Base-by-base conservation (phyloP, 2,888 invertebrate species). In the Lepidocyrtinus sp. region DNA sequence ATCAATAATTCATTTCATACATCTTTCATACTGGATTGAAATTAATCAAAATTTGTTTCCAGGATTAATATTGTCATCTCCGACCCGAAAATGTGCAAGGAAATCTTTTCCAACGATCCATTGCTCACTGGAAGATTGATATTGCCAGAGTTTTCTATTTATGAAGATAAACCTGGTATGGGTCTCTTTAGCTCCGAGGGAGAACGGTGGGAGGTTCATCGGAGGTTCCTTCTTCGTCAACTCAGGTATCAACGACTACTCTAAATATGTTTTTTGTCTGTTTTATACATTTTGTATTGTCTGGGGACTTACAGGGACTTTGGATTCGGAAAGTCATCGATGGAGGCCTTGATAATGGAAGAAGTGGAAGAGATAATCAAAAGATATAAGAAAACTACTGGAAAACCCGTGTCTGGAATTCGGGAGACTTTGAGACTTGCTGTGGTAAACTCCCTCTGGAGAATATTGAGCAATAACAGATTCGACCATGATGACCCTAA, bases 401-500 rank as follows among this genome's bases (percentile, higher is more conserved):
- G 77, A n/a, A 24, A 67, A 15, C 72, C 77, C 0, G 62, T 78
- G 1, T 12, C 45, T 0, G 17, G 24, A 17, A 67, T 78, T 15
- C 27, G 55, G 50, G 67, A 67, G 2, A 67, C 71, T 1, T 21
- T 72, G 0, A 21, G 72, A 1, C 61, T 78, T 1, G 72, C 77
- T 15, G 72, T 78, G 26, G 67, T 78, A 0, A 78, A 78, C 19
- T 15, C 67, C 1, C n/a, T 78, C n/a, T 78, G 77, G 77, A 46
- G 17, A 0, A 26, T 78, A 15, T 7, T 78, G 62, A 72, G 24
- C 15, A 46, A 36, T 0, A 1, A 78, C 17, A 15, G 77, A 15
- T 72, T 67, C 5, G 21, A 67, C 0, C 67, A 67, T 0, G 59
- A 27, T 46, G 72, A 78, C 21, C 71, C 77, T 0, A 12, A 22